These are phyloP conservation scores for Sphaeridia pumilis DNA, from an alignment of 2,888 invertebrate genomes.

Conservation along the genomic window DNA sequence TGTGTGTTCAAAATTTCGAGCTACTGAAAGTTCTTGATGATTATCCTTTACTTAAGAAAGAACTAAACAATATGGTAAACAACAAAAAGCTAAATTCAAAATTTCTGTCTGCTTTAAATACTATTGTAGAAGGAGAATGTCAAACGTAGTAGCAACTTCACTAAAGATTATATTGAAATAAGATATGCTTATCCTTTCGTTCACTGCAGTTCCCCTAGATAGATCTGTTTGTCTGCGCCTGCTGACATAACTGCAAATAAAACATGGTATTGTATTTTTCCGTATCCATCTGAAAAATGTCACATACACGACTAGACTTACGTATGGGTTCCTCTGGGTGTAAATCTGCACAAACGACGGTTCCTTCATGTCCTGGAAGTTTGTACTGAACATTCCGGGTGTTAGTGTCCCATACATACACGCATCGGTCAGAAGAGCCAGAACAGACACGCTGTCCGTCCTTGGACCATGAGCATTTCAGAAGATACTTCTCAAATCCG, in stretches of 20 bases:
- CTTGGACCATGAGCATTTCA: constrained; percentile 84
- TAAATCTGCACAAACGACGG: constrained; percentile 92
- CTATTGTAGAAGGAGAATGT: too few relatives aligned
- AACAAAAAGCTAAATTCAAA: constrained; percentile 14
- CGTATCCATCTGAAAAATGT: too few relatives aligned
- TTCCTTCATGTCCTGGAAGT: constrained; percentile 94
- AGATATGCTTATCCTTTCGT: background rate
- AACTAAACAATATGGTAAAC: constrained; percentile 14
- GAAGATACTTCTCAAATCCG: constrained; percentile 54
- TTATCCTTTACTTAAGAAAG: constrained; percentile 1
- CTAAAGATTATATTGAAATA: background rate
- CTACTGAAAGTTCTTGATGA: constrained; percentile 17
- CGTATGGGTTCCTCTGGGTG: constrained; percentile 84
- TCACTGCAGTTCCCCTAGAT: constrained; percentile 76
- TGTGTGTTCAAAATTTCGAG: constrained; percentile 11
- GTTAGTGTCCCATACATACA: constrained; percentile 95
- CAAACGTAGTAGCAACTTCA: background rate
- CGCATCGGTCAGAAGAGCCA: constrained; percentile 89
- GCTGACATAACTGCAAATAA: constrained; percentile 71
- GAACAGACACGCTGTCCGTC: constrained; percentile 83
- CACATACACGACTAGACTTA: too few relatives aligned
- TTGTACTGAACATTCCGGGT: constrained; percentile 84
- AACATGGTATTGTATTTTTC: too few relatives aligned
- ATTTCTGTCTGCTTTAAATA: constrained; percentile 12
- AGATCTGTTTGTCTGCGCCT: constrained; percentile 90